phyloP scores from a whole-genome alignment of 2,113 vertebrate species.

The Indri indri region DNA sequence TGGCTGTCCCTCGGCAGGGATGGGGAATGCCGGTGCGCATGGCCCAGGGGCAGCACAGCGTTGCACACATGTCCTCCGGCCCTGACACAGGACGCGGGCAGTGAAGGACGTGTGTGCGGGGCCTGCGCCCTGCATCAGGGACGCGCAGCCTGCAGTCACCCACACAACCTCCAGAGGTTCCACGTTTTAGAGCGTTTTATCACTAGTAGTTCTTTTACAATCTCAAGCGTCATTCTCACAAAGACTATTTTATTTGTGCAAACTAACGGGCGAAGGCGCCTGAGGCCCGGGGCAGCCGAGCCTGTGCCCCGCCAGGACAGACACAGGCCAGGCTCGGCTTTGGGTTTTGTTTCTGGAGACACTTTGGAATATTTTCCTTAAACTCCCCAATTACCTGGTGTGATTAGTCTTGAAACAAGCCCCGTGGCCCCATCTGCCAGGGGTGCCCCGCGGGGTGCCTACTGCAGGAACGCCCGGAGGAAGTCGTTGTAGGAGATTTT shows the following conservation, averaged over 20 bases:
- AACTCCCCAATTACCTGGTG: rapidly evolving
- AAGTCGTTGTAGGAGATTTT: constrained; percentile 87
- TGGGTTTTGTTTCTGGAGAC: neutral
- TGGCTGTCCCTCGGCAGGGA: neutral
- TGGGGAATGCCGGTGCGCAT: neutral
- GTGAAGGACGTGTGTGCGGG: neutral
- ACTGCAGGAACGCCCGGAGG: constrained; percentile 85
- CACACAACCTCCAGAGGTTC: neutral
- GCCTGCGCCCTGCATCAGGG: no score
- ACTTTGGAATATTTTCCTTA: neutral
- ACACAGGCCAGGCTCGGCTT: rapidly evolving
- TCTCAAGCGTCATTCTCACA: constrained; percentile 63
- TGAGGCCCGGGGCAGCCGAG: neutral
- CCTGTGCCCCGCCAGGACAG: neutral
- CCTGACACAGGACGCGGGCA: neutral
- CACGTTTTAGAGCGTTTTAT: constrained; percentile 25
- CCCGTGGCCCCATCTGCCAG: rapidly evolving
- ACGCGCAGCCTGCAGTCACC: rapidly evolving
- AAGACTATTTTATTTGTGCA: constrained; percentile 78
- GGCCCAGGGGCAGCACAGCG: neutral
- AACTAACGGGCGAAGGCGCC: neutral
- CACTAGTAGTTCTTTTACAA: neutral
- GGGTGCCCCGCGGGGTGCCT: neutral
- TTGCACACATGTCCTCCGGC: neutral
- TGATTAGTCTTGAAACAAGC: neutral